Conservation (phyloP, 2,113 vertebrate species). For the Phrynosoma platyrhinos region DNA sequence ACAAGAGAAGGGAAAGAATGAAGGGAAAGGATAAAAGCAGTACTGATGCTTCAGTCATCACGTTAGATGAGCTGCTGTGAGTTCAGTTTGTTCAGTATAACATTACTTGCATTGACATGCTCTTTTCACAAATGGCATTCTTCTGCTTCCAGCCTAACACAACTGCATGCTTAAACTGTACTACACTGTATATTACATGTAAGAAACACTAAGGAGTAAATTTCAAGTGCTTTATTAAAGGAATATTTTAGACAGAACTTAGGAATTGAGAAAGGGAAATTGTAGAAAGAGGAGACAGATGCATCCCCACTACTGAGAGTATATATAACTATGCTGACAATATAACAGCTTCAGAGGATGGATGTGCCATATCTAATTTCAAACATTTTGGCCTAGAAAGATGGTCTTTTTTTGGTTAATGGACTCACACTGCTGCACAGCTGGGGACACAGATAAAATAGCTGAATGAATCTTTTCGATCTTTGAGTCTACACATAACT, state of each 20-base stretch:
- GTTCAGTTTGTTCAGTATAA: background rate
- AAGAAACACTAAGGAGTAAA: background rate
- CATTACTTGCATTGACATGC: background rate
- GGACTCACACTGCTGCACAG: background rate
- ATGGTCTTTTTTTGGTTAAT: background rate
- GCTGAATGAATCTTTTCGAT: background rate
- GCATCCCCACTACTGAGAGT: slow-evolving; percentile 2
- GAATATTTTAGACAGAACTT: background rate
- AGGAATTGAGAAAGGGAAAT: slow-evolving; percentile 7
- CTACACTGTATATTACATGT: background rate
- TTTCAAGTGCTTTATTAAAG: slow-evolving; percentile 18
- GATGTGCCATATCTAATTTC: slow-evolving; percentile 3
- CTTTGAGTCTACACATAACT: background rate
- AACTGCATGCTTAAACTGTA: background rate
- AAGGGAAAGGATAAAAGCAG: background rate
- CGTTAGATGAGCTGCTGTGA: background rate
- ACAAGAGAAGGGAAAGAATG: no score
- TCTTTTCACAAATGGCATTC: background rate
- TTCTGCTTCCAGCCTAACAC: background rate
- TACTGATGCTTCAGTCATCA: background rate
- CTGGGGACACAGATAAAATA: background rate
- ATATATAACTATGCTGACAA: background rate
- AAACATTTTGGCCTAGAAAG: background rate
- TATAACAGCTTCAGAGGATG: background rate
- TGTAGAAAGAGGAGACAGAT: slow-evolving; percentile 19